phyloP scores from a whole-genome alignment of 2,797 vertebrate species.

The Gila robusta region DNA sequence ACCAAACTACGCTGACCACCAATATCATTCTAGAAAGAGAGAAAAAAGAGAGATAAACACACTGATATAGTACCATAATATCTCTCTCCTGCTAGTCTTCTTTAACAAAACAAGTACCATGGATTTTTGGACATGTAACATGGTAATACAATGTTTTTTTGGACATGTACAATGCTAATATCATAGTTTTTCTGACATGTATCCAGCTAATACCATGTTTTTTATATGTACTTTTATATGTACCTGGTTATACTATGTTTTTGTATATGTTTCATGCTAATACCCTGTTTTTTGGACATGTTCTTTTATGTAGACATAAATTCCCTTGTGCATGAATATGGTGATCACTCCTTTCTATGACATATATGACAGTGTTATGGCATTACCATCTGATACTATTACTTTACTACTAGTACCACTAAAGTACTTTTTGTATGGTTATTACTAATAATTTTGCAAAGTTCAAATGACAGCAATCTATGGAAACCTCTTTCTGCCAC shows the following conservation, averaged over 20 bases:
- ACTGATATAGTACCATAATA: not conserved
- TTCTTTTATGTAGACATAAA: not conserved
- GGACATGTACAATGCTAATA: not conserved
- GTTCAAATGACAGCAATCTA: not conserved
- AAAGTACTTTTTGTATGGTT: not conserved
- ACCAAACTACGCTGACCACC: slow-evolving; percentile 85
- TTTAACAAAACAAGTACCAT: not conserved
- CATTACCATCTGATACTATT: not conserved
- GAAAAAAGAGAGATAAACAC: slow-evolving; percentile 22
- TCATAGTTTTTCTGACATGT: not conserved
- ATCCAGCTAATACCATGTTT: not conserved
- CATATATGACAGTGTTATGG: not conserved
- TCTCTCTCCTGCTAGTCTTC: not conserved
- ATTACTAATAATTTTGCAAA: not conserved
- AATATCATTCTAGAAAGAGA: slow-evolving; percentile 78
- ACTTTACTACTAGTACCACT: not conserved
- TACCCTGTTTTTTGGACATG: not conserved
- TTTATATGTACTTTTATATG: not conserved
- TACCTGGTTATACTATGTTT: too few relatives aligned
- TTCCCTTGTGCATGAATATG: not conserved
- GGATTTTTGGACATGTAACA: not conserved
- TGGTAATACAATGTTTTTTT: not conserved
- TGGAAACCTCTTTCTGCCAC: not conserved
- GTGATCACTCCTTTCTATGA: not conserved
- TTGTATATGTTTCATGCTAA: not conserved